Conservation (phyloP, 2,888 invertebrate genomes). For the Dichetophora obliterata region DNA sequence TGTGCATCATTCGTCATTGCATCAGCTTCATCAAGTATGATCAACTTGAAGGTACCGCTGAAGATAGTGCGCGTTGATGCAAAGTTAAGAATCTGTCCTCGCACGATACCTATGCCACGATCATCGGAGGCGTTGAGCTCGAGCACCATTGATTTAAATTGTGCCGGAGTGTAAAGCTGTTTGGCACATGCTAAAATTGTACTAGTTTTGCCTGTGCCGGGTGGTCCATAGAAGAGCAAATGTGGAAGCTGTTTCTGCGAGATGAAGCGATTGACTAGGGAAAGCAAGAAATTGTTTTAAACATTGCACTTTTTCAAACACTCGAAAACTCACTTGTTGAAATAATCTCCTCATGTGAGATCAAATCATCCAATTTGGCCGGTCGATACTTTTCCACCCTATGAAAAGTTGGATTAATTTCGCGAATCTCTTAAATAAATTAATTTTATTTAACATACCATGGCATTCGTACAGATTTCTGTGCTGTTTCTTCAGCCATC, state of each 20-base stretch:
- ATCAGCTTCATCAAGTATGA: constrained; percentile 98
- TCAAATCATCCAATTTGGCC: constrained; percentile 88
- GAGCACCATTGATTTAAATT: constrained; percentile 94
- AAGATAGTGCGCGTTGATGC: constrained; percentile 97
- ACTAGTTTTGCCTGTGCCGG: constrained; percentile 98
- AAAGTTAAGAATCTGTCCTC: constrained; percentile 94
- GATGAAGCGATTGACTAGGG: constrained; percentile 87
- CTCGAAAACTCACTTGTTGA: constrained; percentile 84
- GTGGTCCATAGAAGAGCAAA: constrained; percentile 96
- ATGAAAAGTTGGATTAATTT: background rate
- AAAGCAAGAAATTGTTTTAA: background rate
- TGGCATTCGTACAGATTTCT: constrained; percentile 58
- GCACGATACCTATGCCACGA: constrained; percentile 94
- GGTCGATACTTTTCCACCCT: constrained; percentile 99
- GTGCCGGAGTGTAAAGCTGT: constrained; percentile 88
- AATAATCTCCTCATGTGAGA: constrained; percentile 97
- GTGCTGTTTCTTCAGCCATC: constrained; percentile 49
- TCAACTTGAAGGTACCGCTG: constrained; percentile 92
- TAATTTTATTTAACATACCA: constrained; percentile 51
- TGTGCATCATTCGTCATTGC: constrained; percentile 99
- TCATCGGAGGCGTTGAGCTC: constrained; percentile 99
- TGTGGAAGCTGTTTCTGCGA: constrained; percentile 94
- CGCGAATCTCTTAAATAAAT: background rate
- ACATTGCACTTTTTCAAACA: background rate
- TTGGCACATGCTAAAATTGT: constrained; percentile 96